These are phyloP conservation scores for Drosophila subsilvestris DNA, from an alignment of 2,888 invertebrate genomes.

Conservation along the genomic window DNA sequence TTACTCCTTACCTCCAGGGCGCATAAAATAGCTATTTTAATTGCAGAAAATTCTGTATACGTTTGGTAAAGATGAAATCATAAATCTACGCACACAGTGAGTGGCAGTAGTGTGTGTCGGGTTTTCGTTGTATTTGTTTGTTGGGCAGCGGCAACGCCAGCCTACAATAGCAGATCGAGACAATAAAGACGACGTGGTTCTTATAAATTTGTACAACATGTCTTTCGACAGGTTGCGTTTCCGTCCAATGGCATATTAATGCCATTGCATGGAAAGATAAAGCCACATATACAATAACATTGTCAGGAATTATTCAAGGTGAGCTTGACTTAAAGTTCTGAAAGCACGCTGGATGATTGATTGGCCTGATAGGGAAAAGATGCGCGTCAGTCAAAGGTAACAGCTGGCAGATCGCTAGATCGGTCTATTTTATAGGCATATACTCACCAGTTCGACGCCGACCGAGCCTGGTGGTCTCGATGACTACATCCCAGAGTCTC, in stretches of 20 bases:
- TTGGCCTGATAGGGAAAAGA: neutral
- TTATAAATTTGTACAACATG: constrained; percentile 53
- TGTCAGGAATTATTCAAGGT: neutral
- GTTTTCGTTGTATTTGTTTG: constrained; percentile 8
- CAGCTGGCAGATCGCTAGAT: no score
- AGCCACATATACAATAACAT: neutral
- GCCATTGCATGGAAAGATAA: neutral
- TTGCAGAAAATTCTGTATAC: constrained; percentile 50
- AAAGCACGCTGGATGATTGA: constrained; percentile 1
- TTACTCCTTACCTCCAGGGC: constrained; percentile 16
- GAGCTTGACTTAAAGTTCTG: neutral
- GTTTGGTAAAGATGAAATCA: constrained; percentile 48
- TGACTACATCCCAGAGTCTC: constrained; percentile 84
- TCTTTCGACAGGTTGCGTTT: constrained; percentile 47
- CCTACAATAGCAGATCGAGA: neutral
- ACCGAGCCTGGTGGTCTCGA: constrained; percentile 22
- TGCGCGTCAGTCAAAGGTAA: no score
- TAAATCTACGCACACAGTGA: constrained; percentile 36
- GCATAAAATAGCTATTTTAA: constrained; percentile 60
- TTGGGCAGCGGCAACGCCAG: neutral
- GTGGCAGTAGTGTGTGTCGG: constrained; percentile 20
- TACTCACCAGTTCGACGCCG: constrained; percentile 7
- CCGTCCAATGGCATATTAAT: constrained; percentile 16
- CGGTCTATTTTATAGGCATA: no score
- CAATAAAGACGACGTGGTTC: constrained; percentile 10